Evolutionary conservation across 2,113 vertebrate genomes (phyloP), one percentile per base, ranked within the genome.

Genomic region (Brachirus orientalis): DNA sequence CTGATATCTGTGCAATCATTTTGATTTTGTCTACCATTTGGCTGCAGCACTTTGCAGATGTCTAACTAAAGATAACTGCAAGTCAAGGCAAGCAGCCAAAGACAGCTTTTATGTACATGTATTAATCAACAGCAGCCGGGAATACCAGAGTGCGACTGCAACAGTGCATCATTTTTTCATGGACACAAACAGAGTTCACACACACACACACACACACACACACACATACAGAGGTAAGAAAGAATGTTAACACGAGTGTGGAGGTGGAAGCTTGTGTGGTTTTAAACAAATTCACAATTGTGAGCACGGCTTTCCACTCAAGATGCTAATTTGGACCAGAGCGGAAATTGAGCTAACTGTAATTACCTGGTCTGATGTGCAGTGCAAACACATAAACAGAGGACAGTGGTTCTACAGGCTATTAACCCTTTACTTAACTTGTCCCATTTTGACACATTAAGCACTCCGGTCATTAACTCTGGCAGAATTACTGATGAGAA

Each of bases 351-450:
- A 88, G 75, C 77, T 50, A 72, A 71, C 46, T 50, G 78, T 84
- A 86, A 88, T 87, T 83, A 87, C 74, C 76, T 65, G 74, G 52
- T 61, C 72, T 40, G 65, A 79, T 72, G 65, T 63, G 59, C 52
- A 63, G 47, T 59, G 65, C 52, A 82, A 79, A 77, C 66, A 61
- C 54, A 61, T 60, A 73, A 62, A 77, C 72, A 77, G 47, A 76
- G 17, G 60, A 57, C 1, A n/a, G 48, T 6, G 17, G 61, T 41
- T 75, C 60, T 36, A 51, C 52, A 53, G 33, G 52, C 56, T 19
- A 60, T 79, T 75, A 77, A 84, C 68, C 62, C 77, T 44, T 69
- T 10, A n/a, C 68, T 74, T 38, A 62, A 58, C 45, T 36, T n/a
- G n/a, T n/a, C n/a, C n/a, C n/a, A n/a, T n/a, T 46, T 11, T 40